Evolutionary conservation across 1,140 invertebrate genomes (phyloP).

Genomic region (Propsilocerus akamusi): DNA sequence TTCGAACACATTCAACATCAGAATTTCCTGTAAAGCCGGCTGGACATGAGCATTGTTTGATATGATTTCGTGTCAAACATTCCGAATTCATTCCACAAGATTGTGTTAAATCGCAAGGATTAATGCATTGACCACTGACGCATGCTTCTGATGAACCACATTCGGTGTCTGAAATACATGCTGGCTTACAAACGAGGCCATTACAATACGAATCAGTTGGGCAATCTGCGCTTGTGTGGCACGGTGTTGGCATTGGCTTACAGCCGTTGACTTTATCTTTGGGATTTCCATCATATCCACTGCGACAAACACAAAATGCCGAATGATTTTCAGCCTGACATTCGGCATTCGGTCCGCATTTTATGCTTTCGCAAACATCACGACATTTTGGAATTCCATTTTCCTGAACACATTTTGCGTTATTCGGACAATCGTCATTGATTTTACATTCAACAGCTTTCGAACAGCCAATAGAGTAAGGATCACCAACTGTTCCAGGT

Average conservation of each 20-base stretch:
- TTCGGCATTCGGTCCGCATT: conserved; percentile 68
- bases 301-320: conserved; percentile 54
- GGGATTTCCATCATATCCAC: conserved; percentile 58
- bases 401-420: conserved; percentile 48
- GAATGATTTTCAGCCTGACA: conserved; percentile 52
- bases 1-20: conserved; percentile 64
- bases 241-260: conserved; percentile 50
- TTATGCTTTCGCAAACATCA: conserved; percentile 53
- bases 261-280: conserved; percentile 50
- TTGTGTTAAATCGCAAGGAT: conserved; percentile 52
- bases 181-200: conserved; percentile 55
- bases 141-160: conserved; percentile 63
- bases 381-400: conserved; percentile 54
- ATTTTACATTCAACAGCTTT: conserved; percentile 55
- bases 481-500: conserved; percentile 56
- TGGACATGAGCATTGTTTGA: conserved; percentile 64
- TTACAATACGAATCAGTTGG: conserved; percentile 62
- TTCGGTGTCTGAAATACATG: conserved; percentile 61
- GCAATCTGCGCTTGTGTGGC: conserved; percentile 50
- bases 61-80: conserved; percentile 54
- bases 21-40: conserved; percentile 72
- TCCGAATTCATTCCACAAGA: conserved; percentile 80
- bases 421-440: conserved; percentile 56
- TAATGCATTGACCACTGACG: conserved; percentile 59
- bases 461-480: conserved; percentile 60